A percentile compares a stretch with the other conserved stretches of the same genome.
Conservation (phyloP, 2,113 vertebrate species). For the Dolichotis patagonum region DNA sequence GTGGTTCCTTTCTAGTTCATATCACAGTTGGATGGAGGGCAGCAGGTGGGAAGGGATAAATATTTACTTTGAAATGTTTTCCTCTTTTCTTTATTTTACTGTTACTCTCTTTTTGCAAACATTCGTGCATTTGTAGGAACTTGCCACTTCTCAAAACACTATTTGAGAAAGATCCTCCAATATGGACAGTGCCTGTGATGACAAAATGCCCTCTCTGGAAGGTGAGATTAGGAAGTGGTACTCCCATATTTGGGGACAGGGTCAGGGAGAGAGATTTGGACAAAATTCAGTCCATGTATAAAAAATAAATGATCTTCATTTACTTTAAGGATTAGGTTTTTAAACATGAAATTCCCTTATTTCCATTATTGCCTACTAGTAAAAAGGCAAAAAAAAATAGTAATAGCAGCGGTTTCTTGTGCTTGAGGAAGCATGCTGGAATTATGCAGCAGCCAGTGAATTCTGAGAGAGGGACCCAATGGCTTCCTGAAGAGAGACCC, state of each 20-base stretch:
- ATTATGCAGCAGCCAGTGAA: background rate
- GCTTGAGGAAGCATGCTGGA: fast-evolving
- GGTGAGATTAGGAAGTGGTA: background rate
- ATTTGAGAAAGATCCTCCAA: background rate
- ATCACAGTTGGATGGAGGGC: background rate
- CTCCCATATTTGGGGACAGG: background rate
- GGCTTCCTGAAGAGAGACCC: background rate
- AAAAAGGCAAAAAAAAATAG: background rate
- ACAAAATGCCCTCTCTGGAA: background rate
- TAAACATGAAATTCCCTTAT: background rate
- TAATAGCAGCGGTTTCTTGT: background rate
- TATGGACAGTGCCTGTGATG: fast-evolving
- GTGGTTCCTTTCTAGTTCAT: background rate
- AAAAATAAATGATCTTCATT: background rate
- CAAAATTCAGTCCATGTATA: background rate
- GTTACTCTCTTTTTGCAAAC: background rate
- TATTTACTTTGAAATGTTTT: background rate
- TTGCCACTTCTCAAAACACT: background rate
- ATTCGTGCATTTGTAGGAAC: fast-evolving
- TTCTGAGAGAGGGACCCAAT: background rate
- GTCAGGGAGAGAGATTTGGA: background rate
- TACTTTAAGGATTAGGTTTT: background rate
- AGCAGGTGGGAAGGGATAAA: background rate
- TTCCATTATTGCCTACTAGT: background rate
- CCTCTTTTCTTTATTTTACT: background rate